phyloP scores from a whole-genome alignment of 2,797 vertebrate genomes.

The Numenius phaeopus region DNA sequence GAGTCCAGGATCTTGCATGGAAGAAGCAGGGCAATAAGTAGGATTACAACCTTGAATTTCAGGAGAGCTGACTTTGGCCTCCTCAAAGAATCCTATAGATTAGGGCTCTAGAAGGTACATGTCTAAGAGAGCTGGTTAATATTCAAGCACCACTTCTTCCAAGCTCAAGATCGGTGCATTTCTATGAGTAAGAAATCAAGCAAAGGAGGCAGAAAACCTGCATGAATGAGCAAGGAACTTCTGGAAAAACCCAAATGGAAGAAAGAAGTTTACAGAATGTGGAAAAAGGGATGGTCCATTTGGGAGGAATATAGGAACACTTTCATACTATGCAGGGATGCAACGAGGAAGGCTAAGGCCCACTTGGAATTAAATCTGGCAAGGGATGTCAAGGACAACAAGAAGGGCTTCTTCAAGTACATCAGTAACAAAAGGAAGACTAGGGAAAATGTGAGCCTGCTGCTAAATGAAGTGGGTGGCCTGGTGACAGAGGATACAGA shows the following conservation, averaged over 20 bases:
- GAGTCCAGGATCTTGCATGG: not conserved
- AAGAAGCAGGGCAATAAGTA: not conserved
- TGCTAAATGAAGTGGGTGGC: not conserved
- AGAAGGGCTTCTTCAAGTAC: not conserved
- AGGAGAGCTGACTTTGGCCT: not conserved
- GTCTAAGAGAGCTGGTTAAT: not conserved
- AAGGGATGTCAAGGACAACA: not conserved
- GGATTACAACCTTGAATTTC: not conserved
- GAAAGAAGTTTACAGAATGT: not conserved
- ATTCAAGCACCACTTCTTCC: not conserved
- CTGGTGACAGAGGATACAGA: not conserved
- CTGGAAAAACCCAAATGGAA: not conserved
- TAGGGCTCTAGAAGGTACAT: not conserved
- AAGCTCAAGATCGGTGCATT: not conserved
- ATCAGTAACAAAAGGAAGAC: not conserved
- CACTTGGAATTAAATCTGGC: not conserved
- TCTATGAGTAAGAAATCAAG: not conserved
- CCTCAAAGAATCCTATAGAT: not conserved
- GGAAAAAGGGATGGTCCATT: not conserved
- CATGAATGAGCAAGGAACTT: not conserved
- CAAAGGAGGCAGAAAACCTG: not conserved
- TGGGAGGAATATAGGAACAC: not conserved
- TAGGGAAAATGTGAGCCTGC: not conserved
- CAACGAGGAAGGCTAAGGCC: not conserved
- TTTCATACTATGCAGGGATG: not conserved